phyloP scores from a whole-genome alignment of 1,140 invertebrate species.

The Lysiphlebus fabarum region DNA sequence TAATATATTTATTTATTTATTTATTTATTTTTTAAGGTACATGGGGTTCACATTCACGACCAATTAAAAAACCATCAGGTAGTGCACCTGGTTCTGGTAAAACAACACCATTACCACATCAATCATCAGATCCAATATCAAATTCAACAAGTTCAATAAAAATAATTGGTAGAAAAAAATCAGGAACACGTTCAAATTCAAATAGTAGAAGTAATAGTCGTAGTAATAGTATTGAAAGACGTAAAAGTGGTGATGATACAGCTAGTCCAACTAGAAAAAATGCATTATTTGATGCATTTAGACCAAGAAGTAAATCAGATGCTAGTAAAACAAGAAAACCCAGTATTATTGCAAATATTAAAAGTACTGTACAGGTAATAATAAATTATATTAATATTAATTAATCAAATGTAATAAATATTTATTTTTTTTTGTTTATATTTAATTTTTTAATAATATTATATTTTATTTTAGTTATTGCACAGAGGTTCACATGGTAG shows the following conservation, averaged over 20 bases:
- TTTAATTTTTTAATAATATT: slow-evolving; percentile 8
- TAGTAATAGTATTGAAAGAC: slow-evolving; percentile 63
- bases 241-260: slow-evolving; percentile 61
- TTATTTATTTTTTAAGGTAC: slow-evolving; percentile 53
- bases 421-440: not conserved
- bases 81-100: slow-evolving; percentile 47
- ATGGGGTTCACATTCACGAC: slow-evolving; percentile 60
- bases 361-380: slow-evolving; percentile 70
- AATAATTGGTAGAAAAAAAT: slow-evolving; percentile 35
- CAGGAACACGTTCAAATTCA: slow-evolving; percentile 52
- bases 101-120: slow-evolving; percentile 44
- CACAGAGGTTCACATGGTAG: slow-evolving; percentile 45
- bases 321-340: slow-evolving; percentile 65
- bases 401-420: not conserved
- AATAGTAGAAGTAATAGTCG: slow-evolving; percentile 57
- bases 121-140: slow-evolving; percentile 30
- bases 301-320: slow-evolving; percentile 77
- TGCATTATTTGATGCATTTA: slow-evolving; percentile 80
- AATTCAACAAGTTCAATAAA: slow-evolving; percentile 43
- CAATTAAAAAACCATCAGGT: slow-evolving; percentile 42
- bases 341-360: slow-evolving; percentile 74
- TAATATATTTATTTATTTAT: slow-evolving; percentile 4
- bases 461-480: slow-evolving; percentile 35
- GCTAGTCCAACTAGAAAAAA: slow-evolving; percentile 68
- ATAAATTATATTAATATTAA: slow-evolving; percentile 16